Evolutionary conservation across 2,888 invertebrate species (phyloP), one percentile per base, ranked within the genome.

Genomic region (Callimorpha dominula): DNA sequence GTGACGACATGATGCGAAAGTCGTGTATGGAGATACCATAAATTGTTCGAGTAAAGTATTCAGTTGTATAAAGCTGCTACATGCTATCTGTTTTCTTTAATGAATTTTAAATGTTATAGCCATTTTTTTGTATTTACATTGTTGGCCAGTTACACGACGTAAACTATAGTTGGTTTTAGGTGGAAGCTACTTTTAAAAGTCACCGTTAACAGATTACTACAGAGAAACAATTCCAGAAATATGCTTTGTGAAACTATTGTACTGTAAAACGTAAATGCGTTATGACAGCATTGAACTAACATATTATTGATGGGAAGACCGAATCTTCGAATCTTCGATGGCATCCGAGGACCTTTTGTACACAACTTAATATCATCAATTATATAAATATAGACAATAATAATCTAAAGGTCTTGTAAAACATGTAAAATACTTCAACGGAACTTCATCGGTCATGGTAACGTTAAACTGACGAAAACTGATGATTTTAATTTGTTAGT

Each of bases 1-100:
- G 74, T 75, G 71, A 75, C 65, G 60, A 69, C 74, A 72, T 75
- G 71, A 77, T 79, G 75, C 77, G 78, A 78, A 79, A 77, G 79
- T 70, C 72, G 71, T 71, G 72, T 77, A 73, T 68, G 54, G 63
- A 72, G 71, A 71, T 75, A 75, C 69, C 68, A 69, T 75, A 72
- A 75, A 72, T 75, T 72, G 65, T 69, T 65, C 14, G 50, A 11
- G 8, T 50, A 69, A 57, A 17, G 52, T 66, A 75, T 75, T 75
- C 57, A 75, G 54, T 66, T 75, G 69, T 66, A 72, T 49, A 50
- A 66, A 20, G 62, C 40, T 72, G 69, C 31, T 71, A 20, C 65
- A 52, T 54, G 20, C 63, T 69, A 68, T 63, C 69, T 60, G 49
- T 62, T 60, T 72, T 54, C 62, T 74, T 74, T 74, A 74, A 71